phyloP scores from a whole-genome alignment of 2,113 vertebrate genomes.

The Notiomystis cincta region DNA sequence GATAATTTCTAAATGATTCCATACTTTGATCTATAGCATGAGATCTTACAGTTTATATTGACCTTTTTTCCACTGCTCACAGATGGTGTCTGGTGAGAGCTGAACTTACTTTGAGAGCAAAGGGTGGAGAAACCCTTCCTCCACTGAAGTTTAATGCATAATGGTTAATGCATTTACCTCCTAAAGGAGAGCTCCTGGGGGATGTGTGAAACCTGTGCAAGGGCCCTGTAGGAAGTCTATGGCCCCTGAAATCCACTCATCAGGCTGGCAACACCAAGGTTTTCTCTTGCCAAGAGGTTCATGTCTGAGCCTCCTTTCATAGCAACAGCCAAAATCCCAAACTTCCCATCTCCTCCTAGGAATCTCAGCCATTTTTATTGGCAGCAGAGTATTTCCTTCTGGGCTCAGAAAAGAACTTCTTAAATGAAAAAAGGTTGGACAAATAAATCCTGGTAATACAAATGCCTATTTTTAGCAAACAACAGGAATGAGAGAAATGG shows the following conservation, averaged over 20 bases:
- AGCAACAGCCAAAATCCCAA: not conserved
- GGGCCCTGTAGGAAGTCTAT: not conserved
- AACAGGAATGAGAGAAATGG: not conserved
- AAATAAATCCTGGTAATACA: not conserved
- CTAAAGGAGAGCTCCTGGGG: not conserved
- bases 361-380: not conserved
- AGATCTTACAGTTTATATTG: not conserved
- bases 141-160: not conserved
- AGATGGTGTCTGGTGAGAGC: not conserved
- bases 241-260: not conserved
- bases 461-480: not conserved
- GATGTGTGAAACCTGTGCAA: not conserved
- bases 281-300: not conserved
- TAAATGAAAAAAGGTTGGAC: not conserved
- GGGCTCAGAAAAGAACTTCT: not conserved
- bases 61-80: not conserved
- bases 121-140: not conserved
- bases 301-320: not conserved
- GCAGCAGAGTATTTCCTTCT: not conserved
- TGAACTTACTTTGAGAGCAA: not conserved
- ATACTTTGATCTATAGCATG: not conserved
- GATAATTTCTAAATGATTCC: not conserved
- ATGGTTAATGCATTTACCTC: not conserved
- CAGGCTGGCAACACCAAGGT: accelerated
- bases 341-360: not conserved